Evolutionary conservation across 2,888 invertebrate species (phyloP).

Genomic region (Eilema caniola): DNA sequence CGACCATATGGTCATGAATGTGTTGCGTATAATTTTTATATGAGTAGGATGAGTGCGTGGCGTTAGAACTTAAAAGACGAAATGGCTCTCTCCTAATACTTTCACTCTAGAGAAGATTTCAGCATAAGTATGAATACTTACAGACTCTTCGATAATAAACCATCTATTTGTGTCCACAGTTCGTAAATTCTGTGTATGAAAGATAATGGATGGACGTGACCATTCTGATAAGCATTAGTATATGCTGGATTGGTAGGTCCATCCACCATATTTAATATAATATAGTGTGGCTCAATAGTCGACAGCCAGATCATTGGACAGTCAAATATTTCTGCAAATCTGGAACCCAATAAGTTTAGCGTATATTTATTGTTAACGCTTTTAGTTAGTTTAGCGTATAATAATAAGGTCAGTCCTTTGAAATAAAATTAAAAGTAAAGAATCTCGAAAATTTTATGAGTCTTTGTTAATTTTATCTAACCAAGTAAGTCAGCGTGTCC

Average conservation of each 20-base stretch:
- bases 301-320: constrained; percentile 68
- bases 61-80: no score
- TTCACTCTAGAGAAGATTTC: background rate
- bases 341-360: constrained; percentile 37
- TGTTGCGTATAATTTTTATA: no score
- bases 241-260: constrained; percentile 59
- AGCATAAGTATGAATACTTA: constrained; percentile 18
- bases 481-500: no score
- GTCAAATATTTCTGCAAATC: constrained; percentile 57
- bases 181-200: constrained; percentile 51
- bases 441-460: no score
- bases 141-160: constrained; percentile 16
- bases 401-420: no score
- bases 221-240: constrained; percentile 33
- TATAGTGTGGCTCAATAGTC: constrained; percentile 57
- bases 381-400: no score
- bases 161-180: constrained; percentile 21
- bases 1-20: no score
- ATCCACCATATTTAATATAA: constrained; percentile 51
- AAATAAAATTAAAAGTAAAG: no score
- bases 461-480: no score
- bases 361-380: background rate
- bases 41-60: no score
- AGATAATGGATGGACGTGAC: constrained; percentile 50
- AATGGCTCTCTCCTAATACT: background rate